Evolutionary conservation across 2,113 vertebrate species (phyloP).

Genomic region (Campylorhamphus procurvoides): DNA sequence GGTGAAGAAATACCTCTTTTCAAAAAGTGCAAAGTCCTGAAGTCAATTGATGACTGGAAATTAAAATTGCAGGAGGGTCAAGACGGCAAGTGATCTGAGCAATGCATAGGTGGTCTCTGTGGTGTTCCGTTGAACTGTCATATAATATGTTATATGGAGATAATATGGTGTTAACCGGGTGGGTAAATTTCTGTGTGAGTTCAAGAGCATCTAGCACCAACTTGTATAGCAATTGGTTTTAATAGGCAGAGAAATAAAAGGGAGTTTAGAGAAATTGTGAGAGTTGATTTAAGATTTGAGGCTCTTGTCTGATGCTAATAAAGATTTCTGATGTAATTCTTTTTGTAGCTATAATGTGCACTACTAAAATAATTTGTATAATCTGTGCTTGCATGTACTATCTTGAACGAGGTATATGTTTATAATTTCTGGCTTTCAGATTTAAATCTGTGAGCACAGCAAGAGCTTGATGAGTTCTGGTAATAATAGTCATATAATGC

Average conservation of each 20-base stretch:
- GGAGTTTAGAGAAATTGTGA: neutral
- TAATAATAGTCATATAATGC: slow-evolving; percentile 26
- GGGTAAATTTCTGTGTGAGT: neutral
- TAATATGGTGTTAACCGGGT: neutral
- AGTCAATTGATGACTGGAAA: neutral
- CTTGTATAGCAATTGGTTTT: neutral
- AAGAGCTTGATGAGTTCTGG: slow-evolving; percentile 15
- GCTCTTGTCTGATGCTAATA: neutral
- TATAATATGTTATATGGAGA: neutral
- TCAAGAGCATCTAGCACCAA: neutral
- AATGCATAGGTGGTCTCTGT: neutral
- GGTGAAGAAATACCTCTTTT: neutral
- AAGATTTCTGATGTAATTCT: neutral
- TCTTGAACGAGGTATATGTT: slow-evolving; percentile 33
- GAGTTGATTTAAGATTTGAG: neutral
- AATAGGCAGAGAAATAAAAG: neutral
- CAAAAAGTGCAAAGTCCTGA: neutral
- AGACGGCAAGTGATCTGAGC: neutral
- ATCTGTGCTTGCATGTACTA: neutral
- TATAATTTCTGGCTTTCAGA: slow-evolving; percentile 36
- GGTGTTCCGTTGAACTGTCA: neutral
- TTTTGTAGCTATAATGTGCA: neutral
- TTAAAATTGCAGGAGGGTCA: neutral
- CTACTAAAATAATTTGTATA: neutral
- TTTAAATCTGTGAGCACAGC: slow-evolving; percentile 20